Evolutionary conservation across 2,888 invertebrate species (phyloP).

Genomic region (Philopedon plagiatum): DNA sequence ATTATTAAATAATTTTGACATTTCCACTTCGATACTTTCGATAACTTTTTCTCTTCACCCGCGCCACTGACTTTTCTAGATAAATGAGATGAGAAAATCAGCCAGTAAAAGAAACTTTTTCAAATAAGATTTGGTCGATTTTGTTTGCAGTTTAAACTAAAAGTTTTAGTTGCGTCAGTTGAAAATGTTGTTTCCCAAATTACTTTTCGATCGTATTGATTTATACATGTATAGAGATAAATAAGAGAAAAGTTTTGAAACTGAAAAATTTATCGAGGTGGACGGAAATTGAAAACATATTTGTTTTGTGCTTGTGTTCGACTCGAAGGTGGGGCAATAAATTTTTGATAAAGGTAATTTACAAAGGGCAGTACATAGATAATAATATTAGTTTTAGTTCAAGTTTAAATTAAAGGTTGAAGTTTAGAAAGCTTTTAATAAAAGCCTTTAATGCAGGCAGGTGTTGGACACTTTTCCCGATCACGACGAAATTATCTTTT

Average conservation of each 20-base stretch:
- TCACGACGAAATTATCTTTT: too few species aligned
- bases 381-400: background rate
- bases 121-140: slow-evolving; percentile 66
- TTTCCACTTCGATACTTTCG: background rate
- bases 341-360: slow-evolving; percentile 17
- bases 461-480: too few species aligned
- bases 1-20: too few species aligned
- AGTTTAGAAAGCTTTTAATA: too few species aligned
- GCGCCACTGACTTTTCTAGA: slow-evolving; percentile 28
- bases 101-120: slow-evolving; percentile 60
- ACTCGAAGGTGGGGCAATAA: slow-evolving; percentile 16
- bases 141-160: slow-evolving; percentile 60
- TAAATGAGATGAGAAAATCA: slow-evolving; percentile 32
- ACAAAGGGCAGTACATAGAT: background rate
- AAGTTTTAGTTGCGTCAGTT: slow-evolving; percentile 42
- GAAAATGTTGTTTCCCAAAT: slow-evolving; percentile 39
- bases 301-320: slow-evolving; percentile 29
- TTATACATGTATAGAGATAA: slow-evolving; percentile 45
- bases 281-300: slow-evolving; percentile 42
- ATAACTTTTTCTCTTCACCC: background rate
- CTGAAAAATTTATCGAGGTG: slow-evolving; percentile 40
- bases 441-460: too few species aligned
- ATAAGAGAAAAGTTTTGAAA: slow-evolving; percentile 36
- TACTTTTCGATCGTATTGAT: slow-evolving; percentile 43
- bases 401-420: background rate